Evolutionary conservation across 2,888 invertebrate genomes (phyloP), one percentile per base, ranked within the genome.

Genomic region (Scrobipalpa atriplicella): DNA sequence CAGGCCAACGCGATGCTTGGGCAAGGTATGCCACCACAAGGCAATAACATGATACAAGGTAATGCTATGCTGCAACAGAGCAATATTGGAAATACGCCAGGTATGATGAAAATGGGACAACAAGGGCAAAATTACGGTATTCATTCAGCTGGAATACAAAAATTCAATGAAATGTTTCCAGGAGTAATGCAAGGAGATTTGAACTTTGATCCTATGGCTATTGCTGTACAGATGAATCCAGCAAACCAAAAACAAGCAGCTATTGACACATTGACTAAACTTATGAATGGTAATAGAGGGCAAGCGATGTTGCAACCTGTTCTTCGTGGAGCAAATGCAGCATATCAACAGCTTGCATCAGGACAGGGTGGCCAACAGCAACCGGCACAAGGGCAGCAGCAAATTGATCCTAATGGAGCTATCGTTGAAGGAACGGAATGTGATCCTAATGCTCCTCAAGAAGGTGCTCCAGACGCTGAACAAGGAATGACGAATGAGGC

Each of bases 191-290:
- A 78, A 18, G 83, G 82, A 19, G 86, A 90, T 67, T 78, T 92
- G 66, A 86, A 86, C 41, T 92, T 90, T 68, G 91, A 92, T 75
- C 92, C 92, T 1, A 92, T 92, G 92, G 79, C 86, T 47, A 87
- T 92, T 69, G 92, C 92, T 10, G 81, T 92, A 72, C 90, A 92
- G 76, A 90, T 92, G 90, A 92, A 92, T 74, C 92, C 92, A 62
- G 85, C 84, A 47, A 92, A 92, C 70, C 85, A 87, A 63, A 80
- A 89, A 71, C 78, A 77, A 66, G 75, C 77, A 19, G 88, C 88
- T 52, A 83, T 88, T 74, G 72, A 84, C 47, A 75, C 81, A 0
- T 89, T 88, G 78, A 76, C 85, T 60, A 86, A 85, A 66, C 69
- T 89, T 66, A 82, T 90, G 82, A 78, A 75, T 67, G 70, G 73